Percentiles rank a stretch among this genome's conserved stretches.
Evolutionary conservation across 2,113 vertebrate genomes (phyloP).

Genomic region (Elanoides forficatus): DNA sequence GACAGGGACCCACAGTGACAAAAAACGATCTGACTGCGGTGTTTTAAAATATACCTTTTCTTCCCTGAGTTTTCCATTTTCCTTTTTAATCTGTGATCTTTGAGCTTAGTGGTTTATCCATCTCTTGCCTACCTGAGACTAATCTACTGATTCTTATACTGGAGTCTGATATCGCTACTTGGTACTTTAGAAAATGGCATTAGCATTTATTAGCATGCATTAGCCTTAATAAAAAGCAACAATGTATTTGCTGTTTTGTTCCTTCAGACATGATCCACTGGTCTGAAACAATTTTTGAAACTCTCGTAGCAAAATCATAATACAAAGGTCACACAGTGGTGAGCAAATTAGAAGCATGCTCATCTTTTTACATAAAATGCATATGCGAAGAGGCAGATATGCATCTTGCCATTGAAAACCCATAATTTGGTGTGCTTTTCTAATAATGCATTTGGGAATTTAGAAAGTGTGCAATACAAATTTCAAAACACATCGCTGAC

Average conservation of each 20-base stretch:
- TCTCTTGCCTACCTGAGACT: not conserved
- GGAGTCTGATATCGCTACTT: not conserved
- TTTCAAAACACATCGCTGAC: conserved; percentile 5
- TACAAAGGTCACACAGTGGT: conserved; percentile 28
- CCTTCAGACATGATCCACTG: conserved; percentile 29
- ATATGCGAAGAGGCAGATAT: conserved; percentile 29
- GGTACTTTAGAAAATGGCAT: not conserved
- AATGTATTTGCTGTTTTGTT: conserved; percentile 30
- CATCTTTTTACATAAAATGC: conserved; percentile 58
- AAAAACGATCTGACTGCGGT: not conserved
- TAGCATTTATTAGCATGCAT: conserved; percentile 58
- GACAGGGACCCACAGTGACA: not conserved
- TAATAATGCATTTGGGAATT: conserved; percentile 21
- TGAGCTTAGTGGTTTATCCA: not conserved
- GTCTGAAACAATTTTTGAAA: conserved; percentile 48
- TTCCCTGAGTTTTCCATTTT: not conserved
- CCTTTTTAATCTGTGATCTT: not conserved
- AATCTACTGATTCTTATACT: not conserved
- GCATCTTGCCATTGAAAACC: not conserved
- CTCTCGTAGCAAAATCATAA: not conserved
- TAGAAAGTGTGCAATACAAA: not conserved
- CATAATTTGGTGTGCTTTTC: conserved; percentile 24
- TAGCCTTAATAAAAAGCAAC: conserved; percentile 50
- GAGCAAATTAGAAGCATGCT: conserved; percentile 49
- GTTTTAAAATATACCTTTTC: not conserved